Evolutionary conservation across 2,797 vertebrate species (phyloP).

Genomic region (Sebastiscus albofasciatus): DNA sequence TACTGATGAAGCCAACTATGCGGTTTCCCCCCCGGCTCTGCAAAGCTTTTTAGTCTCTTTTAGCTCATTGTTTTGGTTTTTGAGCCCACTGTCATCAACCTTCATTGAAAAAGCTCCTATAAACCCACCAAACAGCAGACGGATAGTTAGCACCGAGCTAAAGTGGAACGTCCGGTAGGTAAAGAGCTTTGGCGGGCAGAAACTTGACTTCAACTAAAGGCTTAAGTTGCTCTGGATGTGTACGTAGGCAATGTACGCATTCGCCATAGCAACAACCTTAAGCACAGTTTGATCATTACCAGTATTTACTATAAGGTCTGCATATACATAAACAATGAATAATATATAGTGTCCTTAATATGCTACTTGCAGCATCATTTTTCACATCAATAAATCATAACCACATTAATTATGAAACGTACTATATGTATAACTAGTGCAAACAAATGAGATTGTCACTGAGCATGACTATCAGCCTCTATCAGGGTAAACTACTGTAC

Average conservation of each 20-base stretch:
- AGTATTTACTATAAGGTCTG: background rate
- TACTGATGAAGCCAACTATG: too few relatives aligned
- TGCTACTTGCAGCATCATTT: constrained; percentile 14
- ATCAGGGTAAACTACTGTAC: too few relatives aligned
- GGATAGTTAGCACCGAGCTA: background rate
- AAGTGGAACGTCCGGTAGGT: background rate
- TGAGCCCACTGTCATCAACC: background rate
- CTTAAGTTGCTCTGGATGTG: background rate
- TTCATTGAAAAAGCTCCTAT: background rate
- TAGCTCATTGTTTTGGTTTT: too few relatives aligned
- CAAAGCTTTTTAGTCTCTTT: too few relatives aligned
- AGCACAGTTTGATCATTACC: background rate
- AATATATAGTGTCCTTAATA: constrained; percentile 11
- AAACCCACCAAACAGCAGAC: background rate
- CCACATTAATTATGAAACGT: constrained; percentile 34
- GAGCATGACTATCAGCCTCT: constrained; percentile 8
- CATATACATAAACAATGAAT: constrained; percentile 14
- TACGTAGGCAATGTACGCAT: background rate
- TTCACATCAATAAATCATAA: constrained; percentile 41
- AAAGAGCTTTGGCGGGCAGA: too few relatives aligned
- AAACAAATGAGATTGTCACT: constrained; percentile 16
- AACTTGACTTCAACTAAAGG: background rate
- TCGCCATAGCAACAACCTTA: background rate
- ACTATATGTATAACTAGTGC: background rate
- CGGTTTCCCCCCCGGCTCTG: too few relatives aligned